A percentile compares a stretch with the other conserved stretches of the same genome.
These are phyloP conservation scores for Lethenteron reissneri DNA, from an alignment of 2,113 vertebrate genomes.

Conservation along the genomic window DNA sequence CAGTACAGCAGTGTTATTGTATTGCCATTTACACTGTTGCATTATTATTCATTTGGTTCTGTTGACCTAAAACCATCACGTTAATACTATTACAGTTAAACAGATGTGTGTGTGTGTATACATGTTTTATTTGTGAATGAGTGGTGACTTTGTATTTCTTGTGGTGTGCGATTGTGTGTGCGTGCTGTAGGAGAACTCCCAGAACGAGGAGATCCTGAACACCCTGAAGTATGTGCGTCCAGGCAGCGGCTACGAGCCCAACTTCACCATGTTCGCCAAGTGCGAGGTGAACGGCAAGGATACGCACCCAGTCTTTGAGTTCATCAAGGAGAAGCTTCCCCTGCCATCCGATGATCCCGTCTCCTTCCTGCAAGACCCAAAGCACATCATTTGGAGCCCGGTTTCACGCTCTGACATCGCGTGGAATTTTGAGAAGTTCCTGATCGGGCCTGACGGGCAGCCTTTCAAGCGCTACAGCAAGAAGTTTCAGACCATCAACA, in stretches of 20 bases:
- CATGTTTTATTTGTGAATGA: not conserved
- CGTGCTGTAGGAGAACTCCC: constrained; percentile 47
- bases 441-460: constrained; percentile 75
- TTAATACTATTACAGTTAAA: not conserved
- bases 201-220: constrained; percentile 62
- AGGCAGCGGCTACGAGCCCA: constrained; percentile 48
- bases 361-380: constrained; percentile 51
- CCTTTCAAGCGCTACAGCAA: constrained; percentile 83
- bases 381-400: constrained; percentile 58
- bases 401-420: constrained; percentile 51
- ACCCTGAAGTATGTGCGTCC: constrained; percentile 64
- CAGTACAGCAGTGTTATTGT: too few relatives aligned
- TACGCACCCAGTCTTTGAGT: constrained; percentile 67
- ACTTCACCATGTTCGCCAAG: constrained; percentile 62
- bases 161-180: not conserved
- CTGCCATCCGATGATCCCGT: constrained; percentile 41
- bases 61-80: too few relatives aligned
- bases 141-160: not conserved
- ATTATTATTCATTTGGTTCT: too few relatives aligned
- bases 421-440: constrained; percentile 98
- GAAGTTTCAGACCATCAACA: constrained; percentile 38
- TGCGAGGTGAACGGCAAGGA: constrained; percentile 67
- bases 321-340: constrained; percentile 77
- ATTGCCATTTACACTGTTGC: too few relatives aligned
- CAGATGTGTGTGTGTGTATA: not conserved